Evolutionary conservation across 1,140 invertebrate genomes (phyloP).

Genomic region (Drosophila punjabiensis): DNA sequence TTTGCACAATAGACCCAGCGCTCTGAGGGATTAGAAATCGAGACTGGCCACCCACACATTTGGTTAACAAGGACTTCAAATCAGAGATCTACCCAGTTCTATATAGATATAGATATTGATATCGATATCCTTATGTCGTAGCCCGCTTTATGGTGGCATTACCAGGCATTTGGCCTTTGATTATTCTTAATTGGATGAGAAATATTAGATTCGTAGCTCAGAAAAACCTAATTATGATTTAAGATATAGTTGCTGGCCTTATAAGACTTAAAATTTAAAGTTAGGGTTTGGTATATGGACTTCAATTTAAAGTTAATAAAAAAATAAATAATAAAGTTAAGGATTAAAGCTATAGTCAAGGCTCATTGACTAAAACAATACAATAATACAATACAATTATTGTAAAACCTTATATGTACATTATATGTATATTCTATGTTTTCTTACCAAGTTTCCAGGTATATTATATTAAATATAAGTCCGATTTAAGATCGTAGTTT

Average conservation of each 20-base stretch:
- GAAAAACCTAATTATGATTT: not conserved
- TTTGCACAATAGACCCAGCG: slow-evolving; percentile 12
- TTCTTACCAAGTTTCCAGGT: no score
- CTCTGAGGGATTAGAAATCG: slow-evolving; percentile 13
- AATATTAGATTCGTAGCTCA: not conserved
- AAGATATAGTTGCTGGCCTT: not conserved
- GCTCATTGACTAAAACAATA: not conserved
- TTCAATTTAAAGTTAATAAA: no score
- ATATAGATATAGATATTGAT: not conserved
- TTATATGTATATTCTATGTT: not conserved
- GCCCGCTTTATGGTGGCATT: not conserved
- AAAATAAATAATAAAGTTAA: no score
- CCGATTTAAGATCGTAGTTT: no score
- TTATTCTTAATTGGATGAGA: slow-evolving; percentile 5
- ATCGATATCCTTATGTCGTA: not conserved
- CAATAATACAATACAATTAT: no score
- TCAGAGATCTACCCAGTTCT: not conserved
- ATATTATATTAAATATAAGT: no score
- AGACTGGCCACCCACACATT: slow-evolving; percentile 35
- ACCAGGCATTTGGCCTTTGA: not conserved
- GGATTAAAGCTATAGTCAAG: no score
- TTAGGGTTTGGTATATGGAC: no score
- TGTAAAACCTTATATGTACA: no score
- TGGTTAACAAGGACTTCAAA: not conserved
- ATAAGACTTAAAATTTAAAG: no score